These are phyloP conservation scores for Orchesella flavescens DNA, from an alignment of 2,888 invertebrate species.

Conservation along the genomic window DNA sequence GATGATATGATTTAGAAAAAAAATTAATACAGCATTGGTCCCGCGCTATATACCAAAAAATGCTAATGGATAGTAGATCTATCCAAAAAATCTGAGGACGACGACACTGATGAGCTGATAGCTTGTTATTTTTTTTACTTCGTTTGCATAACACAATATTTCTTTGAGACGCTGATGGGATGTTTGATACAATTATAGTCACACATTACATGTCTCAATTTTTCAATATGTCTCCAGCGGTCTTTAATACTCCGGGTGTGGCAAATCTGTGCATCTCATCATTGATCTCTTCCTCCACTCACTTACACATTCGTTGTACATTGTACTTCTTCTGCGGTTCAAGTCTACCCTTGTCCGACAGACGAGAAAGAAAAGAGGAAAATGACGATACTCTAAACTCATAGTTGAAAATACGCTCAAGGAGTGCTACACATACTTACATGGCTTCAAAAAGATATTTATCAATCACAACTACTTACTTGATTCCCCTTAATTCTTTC, in stretches of 20 bases:
- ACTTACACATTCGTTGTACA: background rate
- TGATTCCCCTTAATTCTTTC: conserved; percentile 6
- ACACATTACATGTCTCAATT: conserved; percentile 66
- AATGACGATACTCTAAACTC: background rate
- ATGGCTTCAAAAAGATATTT: conserved; percentile 25
- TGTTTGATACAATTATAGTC: conserved; percentile 42
- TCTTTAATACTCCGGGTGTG: conserved; percentile 67
- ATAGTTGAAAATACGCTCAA: background rate
- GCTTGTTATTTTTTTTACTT: background rate
- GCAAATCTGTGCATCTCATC: conserved; percentile 53
- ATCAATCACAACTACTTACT: conserved; percentile 27
- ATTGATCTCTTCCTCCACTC: conserved; percentile 22
- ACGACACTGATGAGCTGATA: background rate
- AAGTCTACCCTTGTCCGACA: conserved; percentile 1
- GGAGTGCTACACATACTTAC: conserved; percentile 7
- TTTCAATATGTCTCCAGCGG: conserved; percentile 65
- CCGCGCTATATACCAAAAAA: background rate
- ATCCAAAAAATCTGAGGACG: background rate
- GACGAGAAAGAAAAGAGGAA: conserved; percentile 12
- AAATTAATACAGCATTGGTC: background rate
- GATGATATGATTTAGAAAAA: background rate
- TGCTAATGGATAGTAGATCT: background rate
- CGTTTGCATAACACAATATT: background rate
- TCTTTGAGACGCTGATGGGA: conserved; percentile 1
- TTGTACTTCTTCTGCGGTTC: conserved; percentile 1